Conservation (phyloP, 1,140 invertebrate genomes). For the Whitmania pigra region DNA sequence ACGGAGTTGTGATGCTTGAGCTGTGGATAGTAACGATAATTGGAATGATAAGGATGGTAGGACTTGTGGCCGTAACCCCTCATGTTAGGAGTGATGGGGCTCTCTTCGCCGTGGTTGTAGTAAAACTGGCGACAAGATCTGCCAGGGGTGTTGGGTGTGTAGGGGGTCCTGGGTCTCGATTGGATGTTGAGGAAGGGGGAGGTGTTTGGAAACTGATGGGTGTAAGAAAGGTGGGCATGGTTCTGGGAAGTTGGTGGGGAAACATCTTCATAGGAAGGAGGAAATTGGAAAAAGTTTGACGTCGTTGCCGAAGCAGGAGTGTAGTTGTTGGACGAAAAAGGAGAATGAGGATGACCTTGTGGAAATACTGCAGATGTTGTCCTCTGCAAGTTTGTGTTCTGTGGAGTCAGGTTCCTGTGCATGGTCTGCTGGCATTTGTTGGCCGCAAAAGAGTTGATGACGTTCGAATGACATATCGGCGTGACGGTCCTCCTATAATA, state of each 20-base stretch:
- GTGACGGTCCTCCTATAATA: no score
- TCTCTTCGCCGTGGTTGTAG: constrained; percentile 7
- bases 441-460: no score
- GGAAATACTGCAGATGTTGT: no score
- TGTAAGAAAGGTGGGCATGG: not conserved
- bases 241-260: not conserved
- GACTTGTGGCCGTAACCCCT: not conserved
- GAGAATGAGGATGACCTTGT: no score
- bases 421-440: no score
- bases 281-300: constrained; percentile 3
- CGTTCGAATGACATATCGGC: no score
- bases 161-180: not conserved
- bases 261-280: not conserved
- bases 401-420: no score
- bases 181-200: not conserved
- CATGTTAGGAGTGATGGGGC: not conserved
- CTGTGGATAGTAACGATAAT: not conserved
- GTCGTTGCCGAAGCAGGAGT: not conserved
- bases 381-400: no score
- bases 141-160: not conserved
- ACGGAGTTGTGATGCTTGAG: constrained; percentile 7
- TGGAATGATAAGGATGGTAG: constrained; percentile 2
- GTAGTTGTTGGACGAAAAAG: not conserved
- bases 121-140: not conserved
- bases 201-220: not conserved